A percentile compares a stretch with the other conserved stretches of the same genome.
phyloP scores from a whole-genome alignment of 2,113 vertebrate genomes.

The Pogonocichla stellata region DNA sequence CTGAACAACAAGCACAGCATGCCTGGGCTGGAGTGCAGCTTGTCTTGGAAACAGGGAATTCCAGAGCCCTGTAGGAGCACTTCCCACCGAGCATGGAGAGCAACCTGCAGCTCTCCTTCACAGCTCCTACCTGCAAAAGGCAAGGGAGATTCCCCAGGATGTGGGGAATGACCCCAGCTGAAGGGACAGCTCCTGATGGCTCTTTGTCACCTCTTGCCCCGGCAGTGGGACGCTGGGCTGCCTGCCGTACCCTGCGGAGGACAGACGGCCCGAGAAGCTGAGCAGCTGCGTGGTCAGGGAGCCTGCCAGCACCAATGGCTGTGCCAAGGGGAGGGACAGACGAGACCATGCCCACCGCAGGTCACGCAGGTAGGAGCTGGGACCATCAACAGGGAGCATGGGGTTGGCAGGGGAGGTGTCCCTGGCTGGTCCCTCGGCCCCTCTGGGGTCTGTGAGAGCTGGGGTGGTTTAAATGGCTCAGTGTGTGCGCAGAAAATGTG shows the following conservation, averaged over 20 bases:
- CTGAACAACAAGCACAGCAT: neutral
- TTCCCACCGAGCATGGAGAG: neutral
- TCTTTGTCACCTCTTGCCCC: neutral
- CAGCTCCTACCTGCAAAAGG: neutral
- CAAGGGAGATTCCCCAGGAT: neutral
- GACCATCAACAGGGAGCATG: accelerated
- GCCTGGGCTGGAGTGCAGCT: neutral
- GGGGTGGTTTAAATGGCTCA: accelerated
- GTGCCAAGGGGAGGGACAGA: slow-evolving; percentile 72
- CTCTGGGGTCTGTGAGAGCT: neutral
- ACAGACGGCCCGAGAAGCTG: slow-evolving; percentile 51
- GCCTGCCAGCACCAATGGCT: slow-evolving; percentile 64
- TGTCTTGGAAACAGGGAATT: neutral
- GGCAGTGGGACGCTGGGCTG: slow-evolving; percentile 71
- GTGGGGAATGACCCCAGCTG: accelerated
- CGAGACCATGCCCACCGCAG: slow-evolving; percentile 64
- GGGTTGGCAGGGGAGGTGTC: accelerated
- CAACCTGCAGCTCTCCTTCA: neutral
- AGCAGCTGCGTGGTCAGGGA: slow-evolving; percentile 38
- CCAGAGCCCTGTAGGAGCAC: neutral
- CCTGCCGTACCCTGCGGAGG: slow-evolving; percentile 54
- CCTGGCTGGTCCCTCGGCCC: accelerated
- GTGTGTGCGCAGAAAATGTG: accelerated
- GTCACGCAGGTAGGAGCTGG: slow-evolving; percentile 75
- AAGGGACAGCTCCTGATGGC: neutral